These are phyloP conservation scores for Thripadectes ignobilis DNA, from an alignment of 2,797 vertebrate species.

Conservation along the genomic window DNA sequence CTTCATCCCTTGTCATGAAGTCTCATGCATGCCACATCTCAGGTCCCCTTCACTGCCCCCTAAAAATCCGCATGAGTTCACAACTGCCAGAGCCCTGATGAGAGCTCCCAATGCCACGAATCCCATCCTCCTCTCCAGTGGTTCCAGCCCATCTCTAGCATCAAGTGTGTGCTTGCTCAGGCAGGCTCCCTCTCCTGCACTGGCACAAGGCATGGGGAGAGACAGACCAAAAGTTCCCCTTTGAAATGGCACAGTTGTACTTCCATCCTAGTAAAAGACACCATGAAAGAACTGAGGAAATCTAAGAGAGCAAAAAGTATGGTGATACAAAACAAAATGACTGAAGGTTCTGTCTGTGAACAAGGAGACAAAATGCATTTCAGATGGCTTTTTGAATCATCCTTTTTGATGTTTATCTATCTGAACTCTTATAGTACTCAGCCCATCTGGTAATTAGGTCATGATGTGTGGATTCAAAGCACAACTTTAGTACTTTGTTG, in stretches of 20 bases:
- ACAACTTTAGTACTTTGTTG: neutral
- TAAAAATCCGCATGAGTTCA: neutral
- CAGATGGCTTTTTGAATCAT: neutral
- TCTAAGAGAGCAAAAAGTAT: neutral
- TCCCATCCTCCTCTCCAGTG: neutral
- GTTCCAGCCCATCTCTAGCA: neutral
- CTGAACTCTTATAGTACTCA: neutral
- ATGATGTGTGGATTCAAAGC: conserved; percentile 1
- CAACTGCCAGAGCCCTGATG: neutral
- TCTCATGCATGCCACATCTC: fast-evolving
- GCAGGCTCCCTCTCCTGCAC: neutral
- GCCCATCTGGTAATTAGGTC: neutral
- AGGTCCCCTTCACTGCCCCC: neutral
- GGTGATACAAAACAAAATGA: neutral
- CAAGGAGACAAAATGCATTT: neutral
- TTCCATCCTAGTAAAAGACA: neutral
- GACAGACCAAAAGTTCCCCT: neutral
- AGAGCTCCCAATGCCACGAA: fast-evolving
- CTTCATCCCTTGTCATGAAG: neutral
- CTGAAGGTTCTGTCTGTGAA: neutral
- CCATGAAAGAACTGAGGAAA: neutral
- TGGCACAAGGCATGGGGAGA: fast-evolving
- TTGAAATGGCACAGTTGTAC: neutral
- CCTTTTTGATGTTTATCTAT: neutral
- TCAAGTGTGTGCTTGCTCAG: neutral